Conservation (phyloP, 1,140 invertebrate genomes). For the Ditylenchus dipsaci region DNA sequence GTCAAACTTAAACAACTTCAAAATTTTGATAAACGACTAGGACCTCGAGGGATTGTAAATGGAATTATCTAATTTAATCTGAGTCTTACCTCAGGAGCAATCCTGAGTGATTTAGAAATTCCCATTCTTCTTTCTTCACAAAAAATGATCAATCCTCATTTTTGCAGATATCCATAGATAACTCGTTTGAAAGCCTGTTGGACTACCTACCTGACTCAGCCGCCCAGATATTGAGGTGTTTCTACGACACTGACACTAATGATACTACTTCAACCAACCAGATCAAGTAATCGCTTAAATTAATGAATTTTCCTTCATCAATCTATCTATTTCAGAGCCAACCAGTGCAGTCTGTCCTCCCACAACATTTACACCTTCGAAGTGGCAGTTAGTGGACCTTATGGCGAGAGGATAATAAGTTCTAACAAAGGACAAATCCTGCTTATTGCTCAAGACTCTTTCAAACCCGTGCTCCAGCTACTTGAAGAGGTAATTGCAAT, state of each 20-base stretch:
- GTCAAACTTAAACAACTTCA: too few relatives aligned
- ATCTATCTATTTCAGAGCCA: slow-evolving; percentile 22
- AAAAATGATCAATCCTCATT: too few relatives aligned
- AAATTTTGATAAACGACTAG: too few relatives aligned
- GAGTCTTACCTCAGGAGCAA: too few relatives aligned
- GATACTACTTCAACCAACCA: slow-evolving; percentile 20
- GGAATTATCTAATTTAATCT: too few relatives aligned
- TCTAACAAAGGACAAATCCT: slow-evolving; percentile 50
- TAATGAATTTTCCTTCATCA: slow-evolving; percentile 12
- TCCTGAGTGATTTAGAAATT: too few relatives aligned
- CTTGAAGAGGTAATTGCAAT: slow-evolving; percentile 44
- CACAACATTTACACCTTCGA: slow-evolving; percentile 55
- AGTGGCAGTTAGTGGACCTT: slow-evolving; percentile 43
- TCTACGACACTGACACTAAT: slow-evolving; percentile 45
- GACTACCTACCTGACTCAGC: slow-evolving; percentile 50
- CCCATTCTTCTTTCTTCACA: too few relatives aligned
- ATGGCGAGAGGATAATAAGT: slow-evolving; percentile 45
- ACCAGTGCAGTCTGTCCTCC: slow-evolving; percentile 46
- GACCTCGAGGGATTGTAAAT: too few relatives aligned
- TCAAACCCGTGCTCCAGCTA: slow-evolving; percentile 41
- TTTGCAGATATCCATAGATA: slow-evolving; percentile 39
- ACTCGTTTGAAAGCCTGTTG: slow-evolving; percentile 49
- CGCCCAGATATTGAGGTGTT: slow-evolving; percentile 43
- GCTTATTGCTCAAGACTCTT: slow-evolving; percentile 38
- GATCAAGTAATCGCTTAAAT: slow-evolving; percentile 16